A percentile compares a stretch with the other conserved stretches of the same genome.
Conservation (phyloP, 1,140 invertebrate genomes). For the Leptopilina boulardi region DNA sequence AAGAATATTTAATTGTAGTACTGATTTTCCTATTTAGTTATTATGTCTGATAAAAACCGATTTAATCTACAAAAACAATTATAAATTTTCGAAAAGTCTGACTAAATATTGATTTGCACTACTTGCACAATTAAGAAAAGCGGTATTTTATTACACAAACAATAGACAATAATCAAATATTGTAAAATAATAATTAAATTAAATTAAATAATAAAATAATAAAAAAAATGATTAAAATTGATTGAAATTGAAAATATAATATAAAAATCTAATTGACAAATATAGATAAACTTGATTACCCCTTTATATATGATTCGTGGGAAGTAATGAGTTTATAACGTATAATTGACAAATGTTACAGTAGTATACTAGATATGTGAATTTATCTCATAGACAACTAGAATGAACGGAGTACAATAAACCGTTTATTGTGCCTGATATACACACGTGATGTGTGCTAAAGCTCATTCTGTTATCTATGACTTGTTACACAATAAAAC, state of each 20-base stretch:
- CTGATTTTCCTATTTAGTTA: too few relatives aligned
- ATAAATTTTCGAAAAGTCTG: too few relatives aligned
- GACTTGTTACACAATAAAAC: slow-evolving; percentile 8
- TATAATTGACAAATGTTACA: neutral
- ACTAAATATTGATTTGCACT: too few relatives aligned
- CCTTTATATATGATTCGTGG: neutral
- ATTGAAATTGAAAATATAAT: neutral
- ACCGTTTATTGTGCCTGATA: slow-evolving; percentile 5
- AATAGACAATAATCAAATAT: too few relatives aligned
- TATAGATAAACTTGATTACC: neutral
- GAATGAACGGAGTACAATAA: neutral
- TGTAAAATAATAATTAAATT: too few relatives aligned
- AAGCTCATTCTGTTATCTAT: neutral
- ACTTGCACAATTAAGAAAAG: too few relatives aligned
- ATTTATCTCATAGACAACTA: slow-evolving; percentile 7
- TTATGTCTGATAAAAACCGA: too few relatives aligned
- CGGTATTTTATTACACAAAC: too few relatives aligned
- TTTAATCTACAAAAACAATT: too few relatives aligned
- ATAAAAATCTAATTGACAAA: neutral
- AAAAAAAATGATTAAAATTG: too few relatives aligned
- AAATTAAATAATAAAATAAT: too few relatives aligned
- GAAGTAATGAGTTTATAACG: neutral
- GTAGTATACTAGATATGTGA: neutral
- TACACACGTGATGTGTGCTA: slow-evolving; percentile 12
- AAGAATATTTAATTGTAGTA: too few relatives aligned